These are phyloP conservation scores for Hexactinellida sp. DNA, from an alignment of 37 sponge, comb jelly and placozoan genomes.

Conservation along the genomic window DNA sequence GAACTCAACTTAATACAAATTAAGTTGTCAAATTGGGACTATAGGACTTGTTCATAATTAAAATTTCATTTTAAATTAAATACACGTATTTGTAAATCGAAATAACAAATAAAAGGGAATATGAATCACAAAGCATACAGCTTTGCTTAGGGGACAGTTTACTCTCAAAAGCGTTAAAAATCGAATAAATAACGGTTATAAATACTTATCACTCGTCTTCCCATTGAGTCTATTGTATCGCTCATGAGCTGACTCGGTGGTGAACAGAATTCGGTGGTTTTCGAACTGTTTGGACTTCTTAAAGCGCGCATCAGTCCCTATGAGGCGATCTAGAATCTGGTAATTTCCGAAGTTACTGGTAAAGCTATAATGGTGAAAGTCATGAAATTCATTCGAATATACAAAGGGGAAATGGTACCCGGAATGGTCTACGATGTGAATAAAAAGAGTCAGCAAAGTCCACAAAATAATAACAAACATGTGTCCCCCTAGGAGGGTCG, in stretches of 20 bases:
- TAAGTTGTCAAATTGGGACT: too few species aligned
- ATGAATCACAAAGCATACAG: too few species aligned
- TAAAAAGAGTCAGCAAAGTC: neutral
- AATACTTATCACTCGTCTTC: too few species aligned
- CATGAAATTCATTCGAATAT: slow-evolving; percentile 28
- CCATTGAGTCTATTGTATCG: neutral
- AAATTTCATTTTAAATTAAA: too few species aligned
- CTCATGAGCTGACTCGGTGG: neutral
- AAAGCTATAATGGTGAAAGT: slow-evolving; percentile 31
- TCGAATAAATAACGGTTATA: too few species aligned
- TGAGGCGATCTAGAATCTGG: neutral
- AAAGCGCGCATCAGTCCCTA: neutral
- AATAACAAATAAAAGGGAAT: too few species aligned
- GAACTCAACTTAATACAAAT: too few species aligned
- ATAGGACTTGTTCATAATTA: too few species aligned
- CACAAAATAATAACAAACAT: slow-evolving; percentile 18
- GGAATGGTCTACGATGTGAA: slow-evolving; percentile 9
- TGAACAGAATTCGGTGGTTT: neutral
- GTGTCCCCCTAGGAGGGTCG: slow-evolving; percentile 23
- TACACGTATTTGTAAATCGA: too few species aligned
- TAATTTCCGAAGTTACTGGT: neutral
- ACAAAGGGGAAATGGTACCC: slow-evolving; percentile 35
- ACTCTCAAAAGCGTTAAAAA: too few species aligned
- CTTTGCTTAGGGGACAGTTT: too few species aligned
- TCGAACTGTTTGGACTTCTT: neutral